phyloP scores from a whole-genome alignment of 2,888 invertebrate species.

The Agrotis exclamationis region DNA sequence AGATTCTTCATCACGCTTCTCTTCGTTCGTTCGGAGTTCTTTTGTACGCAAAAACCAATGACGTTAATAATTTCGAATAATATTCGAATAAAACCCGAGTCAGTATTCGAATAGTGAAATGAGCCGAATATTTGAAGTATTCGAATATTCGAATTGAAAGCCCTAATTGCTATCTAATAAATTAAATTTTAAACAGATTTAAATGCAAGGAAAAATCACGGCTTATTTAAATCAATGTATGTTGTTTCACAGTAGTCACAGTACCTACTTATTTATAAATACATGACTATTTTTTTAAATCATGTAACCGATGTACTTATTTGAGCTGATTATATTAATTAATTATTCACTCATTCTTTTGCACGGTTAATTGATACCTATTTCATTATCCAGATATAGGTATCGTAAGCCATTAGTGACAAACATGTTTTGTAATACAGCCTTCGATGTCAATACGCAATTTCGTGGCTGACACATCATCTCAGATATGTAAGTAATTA shows the following conservation, averaged over 20 bases:
- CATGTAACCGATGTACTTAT: neutral
- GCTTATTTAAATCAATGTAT: no score
- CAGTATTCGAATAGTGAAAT: no score
- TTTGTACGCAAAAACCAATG: no score
- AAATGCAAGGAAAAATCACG: neutral
- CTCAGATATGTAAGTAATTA: constrained; percentile 8
- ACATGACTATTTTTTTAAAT: neutral
- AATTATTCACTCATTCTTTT: neutral
- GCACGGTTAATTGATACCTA: neutral
- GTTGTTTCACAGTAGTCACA: neutral
- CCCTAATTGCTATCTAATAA: no score
- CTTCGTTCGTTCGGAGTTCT: no score
- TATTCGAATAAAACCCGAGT: no score
- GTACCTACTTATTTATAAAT: neutral
- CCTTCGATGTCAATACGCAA: constrained; percentile 41
- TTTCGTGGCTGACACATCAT: constrained; percentile 38
- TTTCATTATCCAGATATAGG: neutral
- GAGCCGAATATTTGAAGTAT: no score
- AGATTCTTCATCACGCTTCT: no score
- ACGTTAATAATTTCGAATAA: no score
- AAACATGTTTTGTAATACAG: constrained; percentile 35
- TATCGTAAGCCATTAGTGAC: neutral
- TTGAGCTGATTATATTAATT: neutral
- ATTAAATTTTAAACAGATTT: no score
- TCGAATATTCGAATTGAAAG: no score